Conservation (phyloP, 2,888 invertebrate genomes). For the Eupithecia subumbrata region DNA sequence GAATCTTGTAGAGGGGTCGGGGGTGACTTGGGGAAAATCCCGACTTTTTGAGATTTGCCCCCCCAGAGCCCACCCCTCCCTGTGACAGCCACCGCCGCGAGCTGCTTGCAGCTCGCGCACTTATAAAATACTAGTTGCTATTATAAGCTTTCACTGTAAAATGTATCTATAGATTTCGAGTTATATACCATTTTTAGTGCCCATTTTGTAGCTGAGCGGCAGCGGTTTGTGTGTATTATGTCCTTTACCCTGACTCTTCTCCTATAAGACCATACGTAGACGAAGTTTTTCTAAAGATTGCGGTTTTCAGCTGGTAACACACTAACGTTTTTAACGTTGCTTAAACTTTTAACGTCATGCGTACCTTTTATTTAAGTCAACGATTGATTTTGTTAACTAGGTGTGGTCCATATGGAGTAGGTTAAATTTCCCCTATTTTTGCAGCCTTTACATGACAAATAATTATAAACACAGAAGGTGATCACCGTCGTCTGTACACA, state of each 20-base stretch:
- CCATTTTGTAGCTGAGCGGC: too few species aligned
- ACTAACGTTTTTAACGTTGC: neutral
- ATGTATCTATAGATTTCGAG: too few species aligned
- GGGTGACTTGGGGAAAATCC: too few species aligned
- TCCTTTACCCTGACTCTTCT: neutral
- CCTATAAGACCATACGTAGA: neutral
- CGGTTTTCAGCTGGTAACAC: neutral
- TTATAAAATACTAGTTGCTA: too few species aligned
- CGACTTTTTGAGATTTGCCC: too few species aligned
- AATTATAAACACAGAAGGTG: neutral
- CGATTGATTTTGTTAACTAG: neutral
- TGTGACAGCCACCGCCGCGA: too few species aligned
- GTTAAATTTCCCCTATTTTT: neutral
- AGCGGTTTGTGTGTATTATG: too few species aligned
- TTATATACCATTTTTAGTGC: too few species aligned
- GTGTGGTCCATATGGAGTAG: neutral
- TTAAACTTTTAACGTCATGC: neutral
- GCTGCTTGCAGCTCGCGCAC: too few species aligned
- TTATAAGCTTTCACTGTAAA: too few species aligned
- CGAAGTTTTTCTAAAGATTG: constrained; percentile 43
- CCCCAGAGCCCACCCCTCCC: too few species aligned
- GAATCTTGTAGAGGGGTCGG: too few species aligned
- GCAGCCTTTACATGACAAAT: neutral
- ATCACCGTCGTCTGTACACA: neutral
- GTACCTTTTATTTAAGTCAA: neutral